A percentile compares a stretch with the other conserved stretches of the same genome.
Conservation (phyloP, 2,113 vertebrate species). For the Periophthalmodon schlosseri region DNA sequence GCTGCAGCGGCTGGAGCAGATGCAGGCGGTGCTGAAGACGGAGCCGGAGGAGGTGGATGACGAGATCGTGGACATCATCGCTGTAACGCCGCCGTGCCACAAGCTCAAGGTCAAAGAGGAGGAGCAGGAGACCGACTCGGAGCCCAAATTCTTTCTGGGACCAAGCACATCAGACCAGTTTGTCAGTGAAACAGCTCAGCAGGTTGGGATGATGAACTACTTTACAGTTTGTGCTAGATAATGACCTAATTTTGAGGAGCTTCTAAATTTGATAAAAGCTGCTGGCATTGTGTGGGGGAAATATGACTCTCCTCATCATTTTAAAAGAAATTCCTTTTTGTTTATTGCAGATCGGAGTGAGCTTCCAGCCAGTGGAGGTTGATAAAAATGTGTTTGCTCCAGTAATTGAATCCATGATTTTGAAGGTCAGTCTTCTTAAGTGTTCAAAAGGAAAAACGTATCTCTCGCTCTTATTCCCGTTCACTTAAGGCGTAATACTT, state of each 20-base stretch:
- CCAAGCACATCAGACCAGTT: constrained; percentile 85
- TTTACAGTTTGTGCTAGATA: neutral
- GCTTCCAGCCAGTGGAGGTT: constrained; percentile 88
- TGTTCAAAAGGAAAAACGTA: neutral
- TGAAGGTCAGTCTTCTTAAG: constrained; percentile 83
- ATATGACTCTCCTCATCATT: too few relatives aligned
- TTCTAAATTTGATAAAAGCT: neutral
- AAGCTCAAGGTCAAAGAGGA: constrained; percentile 90
- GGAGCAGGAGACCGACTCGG: constrained; percentile 85
- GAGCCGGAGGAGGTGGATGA: constrained; percentile 85
- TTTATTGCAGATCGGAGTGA: constrained; percentile 87
- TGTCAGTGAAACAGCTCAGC: constrained; percentile 85
- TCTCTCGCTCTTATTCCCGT: constrained; percentile 5
- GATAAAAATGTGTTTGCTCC: constrained; percentile 90
- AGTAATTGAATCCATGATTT: constrained; percentile 92
- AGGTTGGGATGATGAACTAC: constrained; percentile 76
- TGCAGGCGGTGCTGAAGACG: constrained; percentile 89
- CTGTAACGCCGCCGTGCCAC: constrained; percentile 77
- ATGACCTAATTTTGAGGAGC: neutral
- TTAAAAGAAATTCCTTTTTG: neutral
- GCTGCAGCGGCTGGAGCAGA: constrained; percentile 86
- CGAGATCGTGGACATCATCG: constrained; percentile 88
- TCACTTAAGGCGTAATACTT: constrained; percentile 26
- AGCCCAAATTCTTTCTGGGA: constrained; percentile 87
- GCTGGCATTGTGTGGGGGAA: neutral